Evolutionary conservation across 2,113 vertebrate species (phyloP).

Genomic region (Pholis gunnellus): DNA sequence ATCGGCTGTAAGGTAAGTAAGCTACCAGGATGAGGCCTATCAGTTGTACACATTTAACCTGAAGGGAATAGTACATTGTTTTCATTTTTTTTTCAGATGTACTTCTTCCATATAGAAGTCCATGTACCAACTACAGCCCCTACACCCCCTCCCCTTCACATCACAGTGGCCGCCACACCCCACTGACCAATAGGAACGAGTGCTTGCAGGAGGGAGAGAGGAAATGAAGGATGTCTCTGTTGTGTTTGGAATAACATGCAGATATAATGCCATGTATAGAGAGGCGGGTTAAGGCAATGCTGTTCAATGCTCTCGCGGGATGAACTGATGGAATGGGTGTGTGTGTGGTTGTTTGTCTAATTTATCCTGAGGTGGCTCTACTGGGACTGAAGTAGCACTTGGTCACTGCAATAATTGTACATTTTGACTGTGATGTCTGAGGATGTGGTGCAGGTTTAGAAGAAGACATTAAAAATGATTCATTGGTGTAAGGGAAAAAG

Average conservation of each 20-base stretch:
- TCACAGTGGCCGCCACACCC: background rate
- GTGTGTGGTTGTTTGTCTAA: slow-evolving; percentile 19
- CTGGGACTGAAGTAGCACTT: slow-evolving; percentile 21
- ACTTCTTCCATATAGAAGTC: slow-evolving; percentile 78
- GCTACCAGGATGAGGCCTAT: rapidly evolving
- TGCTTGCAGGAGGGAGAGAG: no score
- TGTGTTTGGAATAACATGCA: background rate
- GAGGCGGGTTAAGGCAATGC: background rate
- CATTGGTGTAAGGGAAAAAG: background rate
- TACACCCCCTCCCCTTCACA: background rate
- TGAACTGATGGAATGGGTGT: background rate
- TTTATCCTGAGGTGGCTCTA: slow-evolving; percentile 43
- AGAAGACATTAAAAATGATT: background rate
- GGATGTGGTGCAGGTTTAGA: background rate
- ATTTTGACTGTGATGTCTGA: slow-evolving; percentile 35
- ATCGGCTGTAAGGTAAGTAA: slow-evolving; percentile 87
- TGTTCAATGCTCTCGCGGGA: background rate
- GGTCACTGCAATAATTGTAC: slow-evolving; percentile 37
- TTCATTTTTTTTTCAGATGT: slow-evolving; percentile 71
- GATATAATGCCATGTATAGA: background rate
- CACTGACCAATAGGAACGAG: slow-evolving; percentile 33
- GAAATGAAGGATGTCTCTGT: background rate
- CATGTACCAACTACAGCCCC: rapidly evolving
- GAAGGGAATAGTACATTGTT: rapidly evolving
- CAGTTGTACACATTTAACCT: background rate